phyloP scores from a whole-genome alignment of 2,113 vertebrate genomes.

The Lipophrys pholis region DNA sequence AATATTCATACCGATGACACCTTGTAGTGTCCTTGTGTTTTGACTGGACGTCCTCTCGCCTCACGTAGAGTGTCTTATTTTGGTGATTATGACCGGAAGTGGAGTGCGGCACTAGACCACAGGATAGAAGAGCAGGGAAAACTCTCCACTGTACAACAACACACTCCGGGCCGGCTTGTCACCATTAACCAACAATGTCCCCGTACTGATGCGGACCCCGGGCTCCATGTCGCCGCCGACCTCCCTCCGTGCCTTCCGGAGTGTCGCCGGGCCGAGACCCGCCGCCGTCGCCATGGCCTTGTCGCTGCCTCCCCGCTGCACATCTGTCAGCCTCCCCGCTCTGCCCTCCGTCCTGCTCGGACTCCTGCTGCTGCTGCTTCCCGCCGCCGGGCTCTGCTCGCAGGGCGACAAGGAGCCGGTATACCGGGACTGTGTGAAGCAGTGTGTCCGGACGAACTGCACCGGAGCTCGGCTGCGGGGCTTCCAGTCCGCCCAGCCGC shows the following conservation, averaged over 20 bases:
- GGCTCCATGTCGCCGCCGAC: conserved; percentile 30
- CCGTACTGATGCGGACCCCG: conserved; percentile 40
- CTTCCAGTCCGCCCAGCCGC: conserved; percentile 91
- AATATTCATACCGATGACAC: too few species aligned
- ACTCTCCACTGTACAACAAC: not conserved
- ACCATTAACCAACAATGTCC: conserved; percentile 25
- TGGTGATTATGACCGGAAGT: conserved; percentile 34
- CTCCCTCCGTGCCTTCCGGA: conserved; percentile 71
- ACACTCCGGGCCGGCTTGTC: conserved; percentile 5
- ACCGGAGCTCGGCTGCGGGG: conserved; percentile 88
- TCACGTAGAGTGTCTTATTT: conserved; percentile 61
- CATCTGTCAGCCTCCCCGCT: conserved; percentile 73
- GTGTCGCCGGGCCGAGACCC: conserved; percentile 45
- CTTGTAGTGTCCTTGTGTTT: too few species aligned
- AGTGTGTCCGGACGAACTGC: conserved; percentile 92
- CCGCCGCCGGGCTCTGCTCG: conserved; percentile 78
- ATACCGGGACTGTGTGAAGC: conserved; percentile 92
- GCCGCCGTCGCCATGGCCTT: conserved; percentile 57
- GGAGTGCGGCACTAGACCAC: not conserved
- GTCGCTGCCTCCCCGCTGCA: conserved; percentile 46
- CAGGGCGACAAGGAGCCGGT: conserved; percentile 95
- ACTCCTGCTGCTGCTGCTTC: conserved; percentile 57
- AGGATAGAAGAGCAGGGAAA: not conserved
- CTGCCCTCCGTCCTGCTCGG: conserved; percentile 53
- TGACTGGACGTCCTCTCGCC: too few species aligned